phyloP scores from a whole-genome alignment of 2,113 vertebrate genomes.

The Prunella himalayana region DNA sequence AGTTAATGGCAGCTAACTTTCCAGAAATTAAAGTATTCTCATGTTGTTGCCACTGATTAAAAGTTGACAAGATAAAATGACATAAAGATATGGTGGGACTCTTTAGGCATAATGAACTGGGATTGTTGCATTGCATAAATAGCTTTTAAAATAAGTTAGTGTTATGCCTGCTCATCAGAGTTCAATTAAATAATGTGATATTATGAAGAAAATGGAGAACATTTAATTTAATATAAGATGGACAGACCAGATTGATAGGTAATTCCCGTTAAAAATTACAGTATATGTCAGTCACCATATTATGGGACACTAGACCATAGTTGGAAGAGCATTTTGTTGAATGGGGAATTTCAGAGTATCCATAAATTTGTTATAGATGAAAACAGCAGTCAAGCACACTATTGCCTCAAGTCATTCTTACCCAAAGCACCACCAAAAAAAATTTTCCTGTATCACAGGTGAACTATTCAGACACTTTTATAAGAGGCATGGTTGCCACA shows the following conservation, averaged over 20 bases:
- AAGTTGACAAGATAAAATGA: background rate
- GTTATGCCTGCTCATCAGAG: background rate
- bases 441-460: background rate
- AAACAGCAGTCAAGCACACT: background rate
- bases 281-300: too few relatives aligned
- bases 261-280: background rate
- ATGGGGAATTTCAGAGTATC: background rate
- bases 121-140: background rate
- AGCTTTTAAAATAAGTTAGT: background rate
- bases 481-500: background rate
- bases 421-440: background rate
- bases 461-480: background rate
- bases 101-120: background rate
- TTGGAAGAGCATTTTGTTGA: background rate
- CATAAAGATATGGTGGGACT: background rate
- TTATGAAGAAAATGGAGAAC: background rate
- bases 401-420: background rate
- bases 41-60: constrained; percentile 24
- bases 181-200: background rate
- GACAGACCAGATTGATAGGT: background rate
- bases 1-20: constrained; percentile 32
- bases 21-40: constrained; percentile 14
- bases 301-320: background rate
- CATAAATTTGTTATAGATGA: background rate
- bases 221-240: background rate